phyloP scores from a whole-genome alignment of 2,113 vertebrate genomes.

The Lophius piscatorius region DNA sequence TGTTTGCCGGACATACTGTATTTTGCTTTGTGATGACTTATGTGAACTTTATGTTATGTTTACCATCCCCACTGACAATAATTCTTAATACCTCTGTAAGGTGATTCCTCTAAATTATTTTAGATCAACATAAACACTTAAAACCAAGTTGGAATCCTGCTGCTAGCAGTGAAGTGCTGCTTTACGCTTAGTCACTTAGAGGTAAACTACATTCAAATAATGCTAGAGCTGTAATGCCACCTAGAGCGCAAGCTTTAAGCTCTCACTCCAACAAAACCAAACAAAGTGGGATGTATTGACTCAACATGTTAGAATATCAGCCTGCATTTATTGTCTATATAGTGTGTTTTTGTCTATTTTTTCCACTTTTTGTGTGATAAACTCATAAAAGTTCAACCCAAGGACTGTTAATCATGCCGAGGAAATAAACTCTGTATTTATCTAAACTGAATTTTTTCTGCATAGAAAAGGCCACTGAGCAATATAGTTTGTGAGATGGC shows the following conservation, averaged over 20 bases:
- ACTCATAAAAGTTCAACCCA: conserved; percentile 35
- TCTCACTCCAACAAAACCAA: conserved; percentile 18
- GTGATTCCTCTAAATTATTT: background rate
- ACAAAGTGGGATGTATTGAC: conserved; percentile 1
- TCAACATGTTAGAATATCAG: background rate
- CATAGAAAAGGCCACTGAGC: background rate
- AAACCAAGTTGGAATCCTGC: conserved; percentile 16
- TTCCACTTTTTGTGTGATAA: conserved; percentile 33
- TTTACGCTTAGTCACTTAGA: conserved; percentile 20
- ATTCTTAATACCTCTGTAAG: background rate
- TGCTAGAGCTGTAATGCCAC: conserved; percentile 23
- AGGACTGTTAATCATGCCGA: conserved; percentile 52
- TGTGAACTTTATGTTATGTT: conserved; percentile 10
- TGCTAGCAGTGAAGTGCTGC: too few species aligned
- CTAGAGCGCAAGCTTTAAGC: conserved; percentile 39
- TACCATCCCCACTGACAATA: background rate
- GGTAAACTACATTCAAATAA: conserved; percentile 12
- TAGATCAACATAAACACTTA: background rate
- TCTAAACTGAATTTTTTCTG: conserved; percentile 25
- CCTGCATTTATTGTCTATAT: background rate
- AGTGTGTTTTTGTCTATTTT: conserved; percentile 9
- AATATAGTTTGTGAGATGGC: too few species aligned
- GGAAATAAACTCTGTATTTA: conserved; percentile 70
- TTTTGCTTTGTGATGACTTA: background rate
- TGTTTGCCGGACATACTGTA: too few species aligned